Percentiles rank a stretch among this genome's conserved stretches.
phyloP scores from a whole-genome alignment of 2,113 vertebrate genomes.

The Coreoperca whiteheadi region DNA sequence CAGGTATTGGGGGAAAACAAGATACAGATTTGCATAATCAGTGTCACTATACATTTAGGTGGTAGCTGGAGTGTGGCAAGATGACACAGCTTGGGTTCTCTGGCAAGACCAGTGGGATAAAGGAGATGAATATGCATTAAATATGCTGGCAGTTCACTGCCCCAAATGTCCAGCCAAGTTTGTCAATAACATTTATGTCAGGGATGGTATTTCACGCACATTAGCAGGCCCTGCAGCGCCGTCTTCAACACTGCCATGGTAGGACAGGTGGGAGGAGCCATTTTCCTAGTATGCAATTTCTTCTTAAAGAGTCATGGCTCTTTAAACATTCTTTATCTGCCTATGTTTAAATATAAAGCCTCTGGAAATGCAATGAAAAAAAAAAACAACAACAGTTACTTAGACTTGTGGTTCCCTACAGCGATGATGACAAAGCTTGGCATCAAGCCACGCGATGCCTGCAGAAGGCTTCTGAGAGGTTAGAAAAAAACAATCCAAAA shows the following conservation, averaged over 20 bases:
- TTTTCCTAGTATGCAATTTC: constrained; percentile 30
- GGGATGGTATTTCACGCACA: constrained; percentile 78
- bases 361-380: constrained; percentile 15
- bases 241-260: constrained; percentile 56
- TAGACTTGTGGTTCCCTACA: constrained; percentile 11
- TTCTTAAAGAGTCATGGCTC: constrained; percentile 47
- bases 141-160: constrained; percentile 78
- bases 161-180: constrained; percentile 84
- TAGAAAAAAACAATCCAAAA: background rate
- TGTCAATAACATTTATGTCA: constrained; percentile 86
- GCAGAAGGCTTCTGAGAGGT: constrained; percentile 13
- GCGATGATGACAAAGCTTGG: constrained; percentile 27
- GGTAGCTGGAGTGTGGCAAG: constrained; percentile 83
- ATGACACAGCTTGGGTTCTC: constrained; percentile 81
- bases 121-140: constrained; percentile 85
- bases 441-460: background rate
- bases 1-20: constrained; percentile 84
- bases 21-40: constrained; percentile 90
- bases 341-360: constrained; percentile 46
- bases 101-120: constrained; percentile 80
- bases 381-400: constrained; percentile 11
- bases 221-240: constrained; percentile 70
- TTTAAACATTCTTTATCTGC: constrained; percentile 33
- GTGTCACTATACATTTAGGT: constrained; percentile 88
- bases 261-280: constrained; percentile 70